A percentile compares a stretch with the other conserved stretches of the same genome.
These are phyloP conservation scores for Balearica regulorum DNA, from an alignment of 2,797 vertebrate genomes.

Conservation along the genomic window DNA sequence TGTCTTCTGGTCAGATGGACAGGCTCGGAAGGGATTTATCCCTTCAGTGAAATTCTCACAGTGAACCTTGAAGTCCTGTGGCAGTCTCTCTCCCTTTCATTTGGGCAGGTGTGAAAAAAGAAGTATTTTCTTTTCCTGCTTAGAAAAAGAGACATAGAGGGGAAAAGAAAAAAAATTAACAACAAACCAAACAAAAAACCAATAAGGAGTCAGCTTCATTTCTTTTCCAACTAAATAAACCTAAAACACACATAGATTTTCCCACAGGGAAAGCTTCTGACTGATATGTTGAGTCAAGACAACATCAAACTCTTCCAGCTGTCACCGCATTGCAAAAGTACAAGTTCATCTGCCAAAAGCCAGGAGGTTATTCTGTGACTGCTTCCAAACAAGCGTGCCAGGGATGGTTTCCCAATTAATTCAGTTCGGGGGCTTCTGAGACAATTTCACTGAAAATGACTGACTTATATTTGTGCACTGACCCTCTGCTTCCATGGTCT, in stretches of 20 bases:
- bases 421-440: background rate
- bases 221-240: conserved; percentile 2
- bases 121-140: background rate
- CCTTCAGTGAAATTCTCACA: background rate
- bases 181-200: background rate
- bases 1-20: background rate
- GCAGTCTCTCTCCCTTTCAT: background rate
- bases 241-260: background rate
- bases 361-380: background rate
- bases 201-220: background rate
- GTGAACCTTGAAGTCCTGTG: background rate
- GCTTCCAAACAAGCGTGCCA: background rate
- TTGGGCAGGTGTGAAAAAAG: background rate
- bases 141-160: background rate
- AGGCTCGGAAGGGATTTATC: background rate
- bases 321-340: background rate
- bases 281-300: conserved; percentile 13
- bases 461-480: background rate
- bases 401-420: background rate
- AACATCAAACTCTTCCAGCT: conserved; percentile 16
- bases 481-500: background rate
- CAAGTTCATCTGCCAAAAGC: background rate
- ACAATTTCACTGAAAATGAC: background rate
- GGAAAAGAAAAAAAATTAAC: background rate
- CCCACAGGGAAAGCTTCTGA: background rate